Base-by-base conservation (phyloP, 2,113 vertebrate genomes). In the Anarrhichthys ocellatus region DNA sequence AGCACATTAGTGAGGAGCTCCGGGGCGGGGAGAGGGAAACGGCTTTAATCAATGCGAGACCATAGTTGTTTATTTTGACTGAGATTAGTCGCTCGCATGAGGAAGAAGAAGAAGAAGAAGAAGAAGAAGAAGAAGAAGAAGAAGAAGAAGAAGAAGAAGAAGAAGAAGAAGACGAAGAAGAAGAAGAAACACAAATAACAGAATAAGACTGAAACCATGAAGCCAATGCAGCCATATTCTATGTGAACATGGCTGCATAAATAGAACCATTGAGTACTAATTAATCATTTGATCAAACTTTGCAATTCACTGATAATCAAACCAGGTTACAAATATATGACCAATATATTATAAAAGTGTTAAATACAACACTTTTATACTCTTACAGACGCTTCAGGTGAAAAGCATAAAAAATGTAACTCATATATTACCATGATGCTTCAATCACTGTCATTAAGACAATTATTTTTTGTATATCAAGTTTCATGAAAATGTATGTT, bases 1-100 rank as follows among this genome's bases (percentile, higher is more conserved):
- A 84, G 89, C 82, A 85, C 82, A 92, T 91, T 89, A 93, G 87
- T 36, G 85, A 83, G 63, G 24, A 52, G 88, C 91, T 84, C 52
- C 67, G 61, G 82, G 90, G 69, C 83, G 83, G 67, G 76, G 73
- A 73, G 83, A 75, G 84, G 86, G 52, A 90, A 88, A 75, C 44
- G 72, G 50, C 79, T 85, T 84, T 81, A 90, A 89, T 91, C 89
- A 90, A 88, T 72, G 48, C 9, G 50, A 82, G 84, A 86, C 70
- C 9, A 5, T 9, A 8, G n/a, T 42, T 87, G 88, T 91, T 91
- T 88, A 78, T 88, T 91, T 87, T 85, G 58, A 87, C 76, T 81
- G 80, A 84, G 73, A 80, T 91, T 44, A 82, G 64, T 63, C 36
- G 9, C 38, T 29, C 44, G 27, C 20, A 8, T 78, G 69, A 46